Conservation (phyloP, 92 coral and sea anemone genomes). For the Heliopora coerulea region DNA sequence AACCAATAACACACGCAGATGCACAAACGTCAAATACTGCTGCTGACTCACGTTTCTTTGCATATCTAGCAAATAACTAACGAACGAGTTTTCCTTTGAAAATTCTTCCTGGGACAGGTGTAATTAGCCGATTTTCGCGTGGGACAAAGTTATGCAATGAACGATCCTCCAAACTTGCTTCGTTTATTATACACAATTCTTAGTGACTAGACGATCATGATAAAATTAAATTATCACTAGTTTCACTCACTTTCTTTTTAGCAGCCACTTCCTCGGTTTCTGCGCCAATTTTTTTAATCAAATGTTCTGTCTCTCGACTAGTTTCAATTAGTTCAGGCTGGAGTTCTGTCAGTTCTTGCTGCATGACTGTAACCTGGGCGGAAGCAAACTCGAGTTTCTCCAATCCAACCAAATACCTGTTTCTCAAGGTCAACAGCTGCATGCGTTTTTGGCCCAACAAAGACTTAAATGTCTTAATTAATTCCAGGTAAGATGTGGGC, state of each 20-base stretch:
- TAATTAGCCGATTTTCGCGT: too few species aligned
- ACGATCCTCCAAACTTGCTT: too few species aligned
- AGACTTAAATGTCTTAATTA: slow-evolving; percentile 91
- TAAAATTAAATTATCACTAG: too few species aligned
- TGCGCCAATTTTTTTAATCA: slow-evolving; percentile 75
- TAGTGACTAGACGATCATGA: too few species aligned
- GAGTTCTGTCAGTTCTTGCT: slow-evolving; percentile 83
- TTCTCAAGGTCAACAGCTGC: slow-evolving; percentile 81
- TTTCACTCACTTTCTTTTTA: slow-evolving; percentile 66
- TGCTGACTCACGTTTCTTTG: too few species aligned
- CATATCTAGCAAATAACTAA: too few species aligned
- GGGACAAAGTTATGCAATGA: too few species aligned
- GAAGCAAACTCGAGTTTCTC: slow-evolving; percentile 94
- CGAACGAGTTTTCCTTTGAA: too few species aligned
- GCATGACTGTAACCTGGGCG: slow-evolving; percentile 94
- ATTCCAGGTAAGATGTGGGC: slow-evolving; percentile 96
- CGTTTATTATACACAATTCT: too few species aligned
- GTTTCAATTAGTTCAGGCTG: slow-evolving; percentile 93
- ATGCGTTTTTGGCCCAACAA: slow-evolving; percentile 79
- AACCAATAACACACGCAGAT: too few species aligned
- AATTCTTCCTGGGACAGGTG: too few species aligned
- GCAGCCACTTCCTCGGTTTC: slow-evolving; percentile 92
- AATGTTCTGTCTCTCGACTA: slow-evolving; percentile 84
- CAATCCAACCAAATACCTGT: slow-evolving; percentile 87
- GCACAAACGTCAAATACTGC: too few species aligned